Base-by-base conservation (phyloP, 2,797 vertebrate genomes). In the Carduelis carduelis region DNA sequence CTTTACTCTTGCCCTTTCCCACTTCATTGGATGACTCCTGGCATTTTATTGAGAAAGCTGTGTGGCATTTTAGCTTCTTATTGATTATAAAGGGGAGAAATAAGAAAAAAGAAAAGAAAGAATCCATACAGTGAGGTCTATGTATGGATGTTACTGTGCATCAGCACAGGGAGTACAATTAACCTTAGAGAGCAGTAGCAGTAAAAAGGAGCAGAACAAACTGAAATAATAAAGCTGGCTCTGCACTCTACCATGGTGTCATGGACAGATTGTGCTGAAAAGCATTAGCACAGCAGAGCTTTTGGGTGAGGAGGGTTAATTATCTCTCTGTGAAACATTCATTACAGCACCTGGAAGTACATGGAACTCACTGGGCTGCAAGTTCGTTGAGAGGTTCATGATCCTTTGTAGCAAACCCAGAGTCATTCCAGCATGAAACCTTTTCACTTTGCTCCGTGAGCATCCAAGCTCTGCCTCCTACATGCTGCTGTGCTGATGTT, bases 141-240 rank as follows among this genome's bases (percentile, higher is more conserved):
- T 90, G 74, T 93, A 85, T 74, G 96, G 89, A 92, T 89, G 89
- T 27, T 35, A 81, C 46, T 74, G 93, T 94, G 84, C 81, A 92
- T 94, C 92, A 95, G 86, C 75, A 79, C 76, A 64, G 59, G 80
- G 90, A 95, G 87, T 76, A 96, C 88, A 96, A 96, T 96, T 96
- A 96, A 96, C 95, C 94, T 95, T 27, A 94, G 90, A 90, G 68
- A 90, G 87, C 92, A 87, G 78, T 49, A 93, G 78, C 80, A 87
- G 92, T 85, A 84, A 81, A 96, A 96, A 91, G 65, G 80, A 90
- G 72, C 72, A 82, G 77, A 91, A 69, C 49, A 91, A 93, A 93
- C 83, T 75, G 78, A 94, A 96, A 92, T 92, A 95, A 94, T 95
- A 95, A 92, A 96, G 75, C 96, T 94, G 91, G 82, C 82, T 91